Percentiles rank a stretch among this genome's conserved stretches.
These are phyloP conservation scores for Diloba caeruleocephala DNA, from an alignment of 2,888 invertebrate species.

Conservation along the genomic window DNA sequence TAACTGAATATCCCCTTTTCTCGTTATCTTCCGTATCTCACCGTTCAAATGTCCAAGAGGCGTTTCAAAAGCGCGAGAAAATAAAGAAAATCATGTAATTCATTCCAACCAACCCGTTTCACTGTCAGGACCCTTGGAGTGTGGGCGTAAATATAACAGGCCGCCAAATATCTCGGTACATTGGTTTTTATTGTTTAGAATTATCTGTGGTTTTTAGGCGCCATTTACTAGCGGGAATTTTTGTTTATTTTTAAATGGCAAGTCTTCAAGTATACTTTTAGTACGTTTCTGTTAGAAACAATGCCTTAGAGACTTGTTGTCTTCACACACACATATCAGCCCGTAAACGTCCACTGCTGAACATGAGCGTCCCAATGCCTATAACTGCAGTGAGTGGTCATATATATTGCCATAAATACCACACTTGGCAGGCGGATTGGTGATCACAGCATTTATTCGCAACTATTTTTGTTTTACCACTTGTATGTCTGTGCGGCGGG, in stretches of 20 bases:
- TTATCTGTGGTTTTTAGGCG: conserved; percentile 31
- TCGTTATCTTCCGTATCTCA: conserved; percentile 7
- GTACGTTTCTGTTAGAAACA: too few relatives aligned
- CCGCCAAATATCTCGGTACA: conserved; percentile 45
- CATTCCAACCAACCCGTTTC: conserved; percentile 57
- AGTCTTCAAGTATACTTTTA: too few relatives aligned
- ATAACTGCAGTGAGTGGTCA: too few relatives aligned
- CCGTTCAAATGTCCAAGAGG: conserved; percentile 35
- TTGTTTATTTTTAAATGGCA: conserved; percentile 6
- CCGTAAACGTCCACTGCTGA: too few relatives aligned
- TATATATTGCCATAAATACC: too few relatives aligned
- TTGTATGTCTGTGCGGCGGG: too few relatives aligned
- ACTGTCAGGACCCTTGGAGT: conserved; percentile 55
- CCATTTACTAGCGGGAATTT: conserved; percentile 13
- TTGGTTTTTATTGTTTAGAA: conserved; percentile 36
- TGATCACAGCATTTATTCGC: too few relatives aligned
- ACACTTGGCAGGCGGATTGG: too few relatives aligned
- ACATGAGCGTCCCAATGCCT: too few relatives aligned
- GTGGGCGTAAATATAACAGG: conserved; percentile 53
- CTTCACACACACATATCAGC: too few relatives aligned
- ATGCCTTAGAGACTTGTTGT: too few relatives aligned
- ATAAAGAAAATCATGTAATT: conserved; percentile 55
- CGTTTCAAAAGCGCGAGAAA: conserved; percentile 34
- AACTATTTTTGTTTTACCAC: too few relatives aligned
- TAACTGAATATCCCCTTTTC: conserved; percentile 8